phyloP scores from a whole-genome alignment of 1,140 invertebrate genomes.

The Tyrophagus putrescentiae region DNA sequence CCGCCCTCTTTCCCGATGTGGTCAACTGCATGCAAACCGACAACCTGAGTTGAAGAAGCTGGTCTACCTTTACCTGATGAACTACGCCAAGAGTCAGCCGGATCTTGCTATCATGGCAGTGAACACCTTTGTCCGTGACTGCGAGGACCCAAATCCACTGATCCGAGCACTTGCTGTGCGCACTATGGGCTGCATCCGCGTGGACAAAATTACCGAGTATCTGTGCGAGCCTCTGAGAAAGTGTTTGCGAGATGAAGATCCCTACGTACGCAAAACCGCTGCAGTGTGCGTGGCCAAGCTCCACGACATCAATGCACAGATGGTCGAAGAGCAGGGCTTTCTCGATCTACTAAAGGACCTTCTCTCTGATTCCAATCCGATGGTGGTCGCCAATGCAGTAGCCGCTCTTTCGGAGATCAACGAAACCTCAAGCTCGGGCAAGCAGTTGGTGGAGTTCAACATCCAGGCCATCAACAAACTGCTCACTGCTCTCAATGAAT shows the following conservation, averaged over 20 bases:
- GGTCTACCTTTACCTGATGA: constrained; percentile 99
- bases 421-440: constrained; percentile 80
- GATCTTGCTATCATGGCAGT: constrained; percentile 99
- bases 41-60: constrained; percentile 96
- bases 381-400: constrained; percentile 98
- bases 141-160: constrained; percentile 97
- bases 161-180: constrained; percentile 94
- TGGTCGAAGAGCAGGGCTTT: constrained; percentile 97
- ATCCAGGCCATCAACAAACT: constrained; percentile 95
- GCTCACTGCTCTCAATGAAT: constrained; percentile 93
- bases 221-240: constrained; percentile 94
- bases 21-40: constrained; percentile 99
- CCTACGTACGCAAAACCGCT: constrained; percentile 97
- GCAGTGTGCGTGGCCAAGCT: constrained; percentile 98
- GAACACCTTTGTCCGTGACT: constrained; percentile 99
- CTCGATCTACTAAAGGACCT: constrained; percentile 91
- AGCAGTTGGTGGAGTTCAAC: constrained; percentile 89
- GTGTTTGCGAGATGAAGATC: constrained; percentile 97
- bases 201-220: constrained; percentile 99
- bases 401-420: constrained; percentile 97
- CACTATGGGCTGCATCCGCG: constrained; percentile 99
- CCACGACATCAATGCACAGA: constrained; percentile 92
- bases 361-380: constrained; percentile 97
- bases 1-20: constrained; percentile 92
- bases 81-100: constrained; percentile 99